These are phyloP conservation scores for Thecocarcelia acutangulata DNA, from an alignment of 2,888 invertebrate species.

Conservation along the genomic window DNA sequence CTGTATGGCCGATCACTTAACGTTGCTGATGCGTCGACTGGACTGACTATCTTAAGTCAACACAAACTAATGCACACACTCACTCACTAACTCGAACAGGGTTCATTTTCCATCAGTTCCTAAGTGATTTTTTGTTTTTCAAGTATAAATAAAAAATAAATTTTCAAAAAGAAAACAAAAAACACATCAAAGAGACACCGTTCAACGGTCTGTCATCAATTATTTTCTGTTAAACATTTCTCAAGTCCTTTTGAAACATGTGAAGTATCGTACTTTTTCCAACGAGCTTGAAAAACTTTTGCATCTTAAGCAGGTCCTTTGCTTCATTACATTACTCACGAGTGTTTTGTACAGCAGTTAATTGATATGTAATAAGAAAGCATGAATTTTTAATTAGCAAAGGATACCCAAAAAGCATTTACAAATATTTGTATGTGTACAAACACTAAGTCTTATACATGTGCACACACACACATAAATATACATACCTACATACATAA, in stretches of 20 bases:
- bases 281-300: conserved; percentile 51
- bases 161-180: conserved; percentile 24
- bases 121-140: conserved; percentile 51
- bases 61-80: conserved; percentile 5
- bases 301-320: conserved; percentile 35
- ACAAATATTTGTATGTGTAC: too few relatives aligned
- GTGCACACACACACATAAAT: not conserved
- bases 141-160: conserved; percentile 52
- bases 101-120: conserved; percentile 54
- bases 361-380: not conserved
- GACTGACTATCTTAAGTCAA: conserved; percentile 32
- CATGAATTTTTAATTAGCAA: not conserved
- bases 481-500: too few relatives aligned
- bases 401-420: not conserved
- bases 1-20: conserved; percentile 54
- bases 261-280: conserved; percentile 50
- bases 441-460: too few relatives aligned
- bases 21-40: conserved; percentile 16
- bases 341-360: not conserved
- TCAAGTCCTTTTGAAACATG: conserved; percentile 63
- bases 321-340: not conserved
- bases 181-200: conserved; percentile 56
- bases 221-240: conserved; percentile 42
- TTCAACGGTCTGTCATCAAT: conserved; percentile 39
- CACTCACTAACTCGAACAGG: not conserved